Evolutionary conservation across 2,888 invertebrate genomes (phyloP), one percentile per base, ranked within the genome.

Genomic region (Plagiodera versicolora): DNA sequence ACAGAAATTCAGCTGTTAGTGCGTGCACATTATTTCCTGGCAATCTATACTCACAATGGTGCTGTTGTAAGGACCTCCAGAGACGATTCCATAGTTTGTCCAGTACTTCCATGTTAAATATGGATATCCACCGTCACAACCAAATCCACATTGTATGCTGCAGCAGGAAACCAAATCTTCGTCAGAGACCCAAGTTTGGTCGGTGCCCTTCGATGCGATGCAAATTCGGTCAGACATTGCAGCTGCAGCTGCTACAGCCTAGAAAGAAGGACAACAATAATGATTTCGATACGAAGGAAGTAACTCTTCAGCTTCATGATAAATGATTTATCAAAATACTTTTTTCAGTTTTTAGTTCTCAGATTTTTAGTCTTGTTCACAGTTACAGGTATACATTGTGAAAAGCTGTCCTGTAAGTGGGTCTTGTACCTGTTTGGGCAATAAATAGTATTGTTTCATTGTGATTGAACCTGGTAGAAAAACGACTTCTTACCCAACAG

Each of bases 151-250:
- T 32, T 83, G 80, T 20, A 11, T 16, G 17, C 82, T 82, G 71
- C 94, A 94, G 74, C 94, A 94, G 24, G 90, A 85, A 8, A 92
- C 81, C 57, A 94, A 82, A 80, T 94, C 90, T 75, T 93, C 91
- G 20, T 93, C 87, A 1, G 93, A 92, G 71, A 92, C 86, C 71
- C 89, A 88, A 73, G 89, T 86, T 75, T 90, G 84, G 14, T 82
- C 75, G 16, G 84, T 83, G 35, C 86, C 92, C 48, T 88, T 84
- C 0, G 90, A 89, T 72, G 88, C 87, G 68, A 92, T 92, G 79
- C 94, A 94, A 39, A 87, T 85, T 54, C 94, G 84, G 79, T 94
- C 94, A 8, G 91, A 89, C 89, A 94, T 94, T 1, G 92, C 91
- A 77, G 91, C 92, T 0, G 90, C 92, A 11, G 93, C 92, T 35